Base-by-base conservation (phyloP, 2,888 invertebrate species). In the Oscheius sp. region DNA sequence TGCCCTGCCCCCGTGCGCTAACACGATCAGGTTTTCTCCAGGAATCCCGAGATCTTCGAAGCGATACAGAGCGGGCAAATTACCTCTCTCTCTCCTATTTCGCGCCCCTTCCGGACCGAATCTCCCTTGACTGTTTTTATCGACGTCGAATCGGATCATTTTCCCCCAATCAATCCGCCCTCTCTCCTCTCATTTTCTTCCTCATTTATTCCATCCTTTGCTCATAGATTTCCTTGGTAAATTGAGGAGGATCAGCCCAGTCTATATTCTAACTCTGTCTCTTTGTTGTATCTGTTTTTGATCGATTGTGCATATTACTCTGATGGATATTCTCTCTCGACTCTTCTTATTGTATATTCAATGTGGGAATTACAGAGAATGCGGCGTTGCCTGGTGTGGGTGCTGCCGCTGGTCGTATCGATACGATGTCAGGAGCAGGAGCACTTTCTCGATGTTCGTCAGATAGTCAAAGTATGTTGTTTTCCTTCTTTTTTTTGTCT, bases 401-500 rank as follows among this genome's bases (percentile, higher is more conserved):
- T 35, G 9, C 35, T 35, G 9, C 35, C 56, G 18, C 55, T 41
- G 41, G 16, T 56, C 6, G 56, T 41, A 21, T n/a, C 23, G 49
- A 52, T 29, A 16, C 25, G n/a, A n/a, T 25, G 49, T 12, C 66
- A 66, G 43, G 63, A 61, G 23, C 68, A 73, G 18, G 73, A 74
- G 21, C 74, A 74, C 23, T 70, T 74, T 25, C 53, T 74, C 18
- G 74, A 70, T 69, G 61, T 69, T 3, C 46, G 35, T 23, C 61
- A 69, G 35, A 55, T 74, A 1, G 69, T 69, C 13, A 74, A 74
- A 52, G 69, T 69, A 41, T 41, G 21, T 21, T n/a, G n/a, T n/a
- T n/a, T n/a, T n/a, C n/a, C n/a, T n/a, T n/a, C n/a, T n/a, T n/a
- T n/a, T n/a, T n/a, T n/a, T n/a, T n/a, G n/a, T n/a, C n/a, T n/a